phyloP scores from a whole-genome alignment of 2,888 invertebrate genomes.

The Heterodera filipjevi region DNA sequence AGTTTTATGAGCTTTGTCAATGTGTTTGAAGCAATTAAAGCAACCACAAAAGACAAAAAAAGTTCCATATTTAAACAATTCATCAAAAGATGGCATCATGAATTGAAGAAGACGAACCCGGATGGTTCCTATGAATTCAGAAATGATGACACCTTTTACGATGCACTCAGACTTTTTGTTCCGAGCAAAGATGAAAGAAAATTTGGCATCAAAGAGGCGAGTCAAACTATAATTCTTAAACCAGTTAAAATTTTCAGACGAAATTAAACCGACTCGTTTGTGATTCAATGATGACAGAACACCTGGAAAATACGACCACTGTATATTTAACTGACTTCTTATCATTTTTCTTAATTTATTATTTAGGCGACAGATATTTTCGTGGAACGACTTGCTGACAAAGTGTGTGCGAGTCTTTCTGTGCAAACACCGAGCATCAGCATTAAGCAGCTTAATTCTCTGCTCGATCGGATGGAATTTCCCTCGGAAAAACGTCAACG shows the following conservation, averaged over 20 bases:
- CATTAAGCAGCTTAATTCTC: conserved; percentile 26
- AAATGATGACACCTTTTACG: conserved; percentile 33
- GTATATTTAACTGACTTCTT: conserved; percentile 2
- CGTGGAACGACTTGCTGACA: conserved; percentile 31
- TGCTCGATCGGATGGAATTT: conserved; percentile 26
- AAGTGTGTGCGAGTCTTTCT: conserved; percentile 17
- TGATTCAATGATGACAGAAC: conserved; percentile 25
- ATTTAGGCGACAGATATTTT: conserved; percentile 28
- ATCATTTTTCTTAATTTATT: not conserved
- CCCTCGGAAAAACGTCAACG: conserved; percentile 1
- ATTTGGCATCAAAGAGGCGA: conserved; percentile 36
- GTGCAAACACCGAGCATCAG: conserved; percentile 16
- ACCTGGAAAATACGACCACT: conserved; percentile 16
- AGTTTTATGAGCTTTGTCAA: conserved; percentile 32
- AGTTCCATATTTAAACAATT: conserved; percentile 31
- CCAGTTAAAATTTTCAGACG: conserved; percentile 1
- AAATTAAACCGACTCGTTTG: conserved; percentile 31
- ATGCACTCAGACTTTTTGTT: conserved; percentile 29
- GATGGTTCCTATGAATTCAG: conserved; percentile 29
- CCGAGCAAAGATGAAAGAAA: conserved; percentile 33
- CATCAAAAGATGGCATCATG: conserved; percentile 28
- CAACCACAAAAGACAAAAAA: conserved; percentile 18
- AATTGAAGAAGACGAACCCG: conserved; percentile 21
- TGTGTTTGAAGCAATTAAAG: conserved; percentile 28
- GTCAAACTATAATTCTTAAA: not conserved